These are phyloP conservation scores for Saimiri boliviensis DNA, from an alignment of 2,113 vertebrate species.

Conservation along the genomic window DNA sequence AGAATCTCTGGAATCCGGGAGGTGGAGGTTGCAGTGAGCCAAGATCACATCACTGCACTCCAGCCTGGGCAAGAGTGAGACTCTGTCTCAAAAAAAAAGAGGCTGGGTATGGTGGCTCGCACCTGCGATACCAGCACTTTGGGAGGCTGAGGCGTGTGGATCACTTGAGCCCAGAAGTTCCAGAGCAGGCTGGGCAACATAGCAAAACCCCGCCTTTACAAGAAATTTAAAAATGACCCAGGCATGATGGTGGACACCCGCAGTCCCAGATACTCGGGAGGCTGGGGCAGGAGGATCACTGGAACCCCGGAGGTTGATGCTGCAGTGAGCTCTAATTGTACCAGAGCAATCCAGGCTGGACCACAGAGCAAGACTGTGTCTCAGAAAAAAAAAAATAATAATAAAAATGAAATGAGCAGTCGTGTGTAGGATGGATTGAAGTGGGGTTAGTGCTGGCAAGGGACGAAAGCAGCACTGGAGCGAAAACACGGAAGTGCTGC, in stretches of 20 bases:
- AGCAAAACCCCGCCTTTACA: neutral
- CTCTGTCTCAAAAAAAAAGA: neutral
- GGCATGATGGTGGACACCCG: neutral
- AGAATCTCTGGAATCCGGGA: neutral
- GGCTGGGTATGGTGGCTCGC: neutral
- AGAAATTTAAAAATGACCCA: neutral
- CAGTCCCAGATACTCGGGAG: neutral
- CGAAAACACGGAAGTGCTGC: neutral
- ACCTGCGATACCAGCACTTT: neutral
- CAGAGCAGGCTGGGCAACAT: neutral
- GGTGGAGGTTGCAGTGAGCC: no score
- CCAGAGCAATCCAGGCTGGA: neutral
- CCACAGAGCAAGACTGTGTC: neutral
- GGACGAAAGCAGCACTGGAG: neutral
- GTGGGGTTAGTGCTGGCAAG: rapidly evolving
- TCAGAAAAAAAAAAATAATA: neutral
- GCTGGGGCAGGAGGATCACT: neutral
- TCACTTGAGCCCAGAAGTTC: neutral
- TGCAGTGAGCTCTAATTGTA: neutral
- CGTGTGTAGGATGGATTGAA: rapidly evolving
- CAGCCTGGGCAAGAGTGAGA: neutral
- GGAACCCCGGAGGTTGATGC: neutral
- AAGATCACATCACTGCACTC: no score
- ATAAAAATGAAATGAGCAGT: neutral
- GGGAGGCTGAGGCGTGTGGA: neutral